Conservation (phyloP, 1,140 invertebrate species). For the Cydia fagiglandana region DNA sequence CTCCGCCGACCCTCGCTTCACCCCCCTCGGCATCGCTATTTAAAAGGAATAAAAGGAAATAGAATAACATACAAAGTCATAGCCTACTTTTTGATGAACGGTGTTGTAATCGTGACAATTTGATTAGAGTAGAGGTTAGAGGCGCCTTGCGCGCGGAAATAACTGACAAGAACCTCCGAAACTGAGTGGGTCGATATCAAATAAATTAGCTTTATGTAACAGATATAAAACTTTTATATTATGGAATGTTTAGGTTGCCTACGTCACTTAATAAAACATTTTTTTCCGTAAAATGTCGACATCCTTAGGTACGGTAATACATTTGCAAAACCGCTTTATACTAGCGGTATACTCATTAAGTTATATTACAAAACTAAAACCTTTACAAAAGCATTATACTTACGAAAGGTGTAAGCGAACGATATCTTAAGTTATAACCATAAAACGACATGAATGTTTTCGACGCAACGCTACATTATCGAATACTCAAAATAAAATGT, state of each 20-base stretch:
- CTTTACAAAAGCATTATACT: conserved; percentile 62
- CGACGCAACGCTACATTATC: conserved; percentile 80
- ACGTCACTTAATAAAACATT: conserved; percentile 72
- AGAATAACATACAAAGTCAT: conserved; percentile 38
- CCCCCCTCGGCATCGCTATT: conserved; percentile 78
- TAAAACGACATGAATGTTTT: conserved; percentile 79
- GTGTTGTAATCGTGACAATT: conserved; percentile 66
- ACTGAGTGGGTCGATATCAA: conserved; percentile 70
- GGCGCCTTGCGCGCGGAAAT: conserved; percentile 76
- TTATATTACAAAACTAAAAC: conserved; percentile 53
- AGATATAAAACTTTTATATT: conserved; percentile 46
- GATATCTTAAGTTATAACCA: conserved; percentile 75
- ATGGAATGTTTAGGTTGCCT: conserved; percentile 62
- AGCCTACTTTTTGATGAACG: conserved; percentile 43
- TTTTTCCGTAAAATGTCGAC: conserved; percentile 70
- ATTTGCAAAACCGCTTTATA: conserved; percentile 66
- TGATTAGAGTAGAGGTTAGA: conserved; percentile 77
- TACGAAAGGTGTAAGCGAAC: conserved; percentile 78
- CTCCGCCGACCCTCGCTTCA: conserved; percentile 76
- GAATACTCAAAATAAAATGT: conserved; percentile 80
- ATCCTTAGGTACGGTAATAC: conserved; percentile 64
- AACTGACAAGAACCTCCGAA: conserved; percentile 68
- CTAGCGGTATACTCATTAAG: conserved; percentile 49
- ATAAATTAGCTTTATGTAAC: conserved; percentile 62
- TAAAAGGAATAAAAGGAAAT: conserved; percentile 45